Evolutionary conservation across 2,113 vertebrate genomes (phyloP), one percentile per base, ranked within the genome.

Genomic region (Pteruthius melanotis): DNA sequence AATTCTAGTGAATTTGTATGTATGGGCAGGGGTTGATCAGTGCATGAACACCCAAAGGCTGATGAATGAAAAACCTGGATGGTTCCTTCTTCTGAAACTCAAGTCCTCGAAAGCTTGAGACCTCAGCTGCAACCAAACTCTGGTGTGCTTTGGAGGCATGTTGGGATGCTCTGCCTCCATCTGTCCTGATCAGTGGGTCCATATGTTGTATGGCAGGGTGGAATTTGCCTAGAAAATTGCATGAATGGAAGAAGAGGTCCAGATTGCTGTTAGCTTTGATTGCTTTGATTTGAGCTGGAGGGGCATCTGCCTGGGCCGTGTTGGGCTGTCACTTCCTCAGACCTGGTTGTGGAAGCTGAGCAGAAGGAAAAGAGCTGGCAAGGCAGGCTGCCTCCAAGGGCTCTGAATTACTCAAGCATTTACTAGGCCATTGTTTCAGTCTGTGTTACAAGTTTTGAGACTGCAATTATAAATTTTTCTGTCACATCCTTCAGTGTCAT

Each of bases 101-200:
- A 2, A 21, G 16, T 72, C 39, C 82, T 12, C 63, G 19, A 66
- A 82, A 30, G 21, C 57, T 85, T 54, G 70, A 54, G 63, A 39
- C 37, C 39, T 87, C 59, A 65, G 24, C 65, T 75, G 56, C 28
- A 53, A 1, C 26, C 15, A 45, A 28, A 7, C 0, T 1, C 0
- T 5, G 13, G 28, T 78, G 47, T 85, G 39, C 44, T 94, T 35
- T 59, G n/a, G 45, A 42, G 56, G 22, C 24, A 1, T 7, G 10
- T 82, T 64, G 7, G 0, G 17, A 35, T 87, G 30, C 45, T 83
- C 37, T 89, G 1, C n/a, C 39, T 90, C 86, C 60, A 10, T 70
- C 65, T 85, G 37, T 70, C 83, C 60, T 66, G 63, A 66, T n/a
- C 47, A 16, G 42, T 42, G 42, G 13, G 44, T 47, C 75, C 14